Conservation (phyloP, 2,888 invertebrate genomes). For the Lithophane socia region DNA sequence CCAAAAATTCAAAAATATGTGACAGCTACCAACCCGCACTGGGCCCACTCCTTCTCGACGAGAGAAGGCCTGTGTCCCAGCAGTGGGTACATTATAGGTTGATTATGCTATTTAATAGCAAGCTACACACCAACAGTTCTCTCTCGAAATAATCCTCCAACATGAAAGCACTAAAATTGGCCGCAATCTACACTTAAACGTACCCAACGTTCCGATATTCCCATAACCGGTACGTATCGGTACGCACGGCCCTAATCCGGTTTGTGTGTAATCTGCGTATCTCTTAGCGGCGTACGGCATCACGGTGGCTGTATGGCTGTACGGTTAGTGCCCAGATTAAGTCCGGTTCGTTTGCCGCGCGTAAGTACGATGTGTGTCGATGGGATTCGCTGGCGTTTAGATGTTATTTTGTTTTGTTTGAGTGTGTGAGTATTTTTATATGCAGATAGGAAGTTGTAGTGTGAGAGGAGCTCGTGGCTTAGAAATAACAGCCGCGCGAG, state of each 20-base stretch:
- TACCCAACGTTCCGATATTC: conserved; percentile 20
- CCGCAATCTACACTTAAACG: conserved; percentile 14
- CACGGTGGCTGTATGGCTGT: conserved; percentile 27
- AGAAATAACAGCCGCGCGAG: too few species aligned
- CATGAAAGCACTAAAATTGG: conserved; percentile 25
- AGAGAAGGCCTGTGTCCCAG: too few species aligned
- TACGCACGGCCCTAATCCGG: conserved; percentile 64
- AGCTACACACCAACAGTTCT: background rate
- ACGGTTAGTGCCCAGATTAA: conserved; percentile 59
- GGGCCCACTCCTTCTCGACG: too few species aligned
- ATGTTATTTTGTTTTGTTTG: conserved; percentile 24
- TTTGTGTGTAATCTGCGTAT: conserved; percentile 68
- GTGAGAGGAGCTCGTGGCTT: too few species aligned
- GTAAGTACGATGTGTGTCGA: conserved; percentile 51
- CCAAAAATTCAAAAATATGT: too few species aligned
- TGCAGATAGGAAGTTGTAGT: background rate
- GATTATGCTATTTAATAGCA: background rate
- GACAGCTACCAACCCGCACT: too few species aligned
- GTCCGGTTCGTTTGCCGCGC: conserved; percentile 61
- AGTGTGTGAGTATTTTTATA: background rate
- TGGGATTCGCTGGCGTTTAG: conserved; percentile 46
- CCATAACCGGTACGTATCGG: conserved; percentile 47
- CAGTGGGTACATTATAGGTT: too few species aligned
- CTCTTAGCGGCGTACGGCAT: conserved; percentile 54
- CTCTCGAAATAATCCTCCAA: conserved; percentile 10